Conservation (phyloP, 2,113 vertebrate genomes). For the Centropus unirufus region DNA sequence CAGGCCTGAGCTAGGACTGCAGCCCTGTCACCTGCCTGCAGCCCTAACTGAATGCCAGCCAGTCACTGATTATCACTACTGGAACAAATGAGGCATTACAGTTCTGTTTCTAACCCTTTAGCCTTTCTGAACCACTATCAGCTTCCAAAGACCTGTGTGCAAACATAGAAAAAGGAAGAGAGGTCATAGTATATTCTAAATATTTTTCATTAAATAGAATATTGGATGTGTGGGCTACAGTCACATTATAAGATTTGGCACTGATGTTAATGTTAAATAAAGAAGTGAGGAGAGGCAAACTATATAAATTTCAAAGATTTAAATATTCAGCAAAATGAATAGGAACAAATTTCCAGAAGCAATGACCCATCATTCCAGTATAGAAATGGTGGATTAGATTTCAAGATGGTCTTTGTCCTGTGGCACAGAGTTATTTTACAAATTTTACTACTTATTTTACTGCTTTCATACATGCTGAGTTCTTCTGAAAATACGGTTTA, state of each 20-base stretch:
- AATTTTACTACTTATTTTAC: neutral
- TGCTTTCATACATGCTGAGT: neutral
- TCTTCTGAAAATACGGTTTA: neutral
- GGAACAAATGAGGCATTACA: neutral
- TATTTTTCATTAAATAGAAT: neutral
- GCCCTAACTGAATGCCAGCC: neutral
- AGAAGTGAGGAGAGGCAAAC: neutral
- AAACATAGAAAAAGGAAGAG: neutral
- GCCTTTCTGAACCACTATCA: neutral
- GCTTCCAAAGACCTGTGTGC: neutral
- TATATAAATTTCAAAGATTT: neutral
- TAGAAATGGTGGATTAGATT: neutral
- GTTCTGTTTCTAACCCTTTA: neutral
- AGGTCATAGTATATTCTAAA: neutral
- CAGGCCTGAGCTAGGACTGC: neutral
- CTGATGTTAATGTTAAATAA: neutral
- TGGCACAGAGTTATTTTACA: neutral
- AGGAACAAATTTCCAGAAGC: neutral
- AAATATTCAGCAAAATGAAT: neutral
- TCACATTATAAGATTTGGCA: neutral
- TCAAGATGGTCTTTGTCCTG: accelerated
- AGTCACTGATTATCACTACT: neutral
- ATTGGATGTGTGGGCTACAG: neutral
- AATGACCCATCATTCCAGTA: neutral
- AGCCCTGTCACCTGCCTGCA: neutral